Base-by-base conservation (phyloP, 2,797 vertebrate genomes). In the Eulemur coronatus region DNA sequence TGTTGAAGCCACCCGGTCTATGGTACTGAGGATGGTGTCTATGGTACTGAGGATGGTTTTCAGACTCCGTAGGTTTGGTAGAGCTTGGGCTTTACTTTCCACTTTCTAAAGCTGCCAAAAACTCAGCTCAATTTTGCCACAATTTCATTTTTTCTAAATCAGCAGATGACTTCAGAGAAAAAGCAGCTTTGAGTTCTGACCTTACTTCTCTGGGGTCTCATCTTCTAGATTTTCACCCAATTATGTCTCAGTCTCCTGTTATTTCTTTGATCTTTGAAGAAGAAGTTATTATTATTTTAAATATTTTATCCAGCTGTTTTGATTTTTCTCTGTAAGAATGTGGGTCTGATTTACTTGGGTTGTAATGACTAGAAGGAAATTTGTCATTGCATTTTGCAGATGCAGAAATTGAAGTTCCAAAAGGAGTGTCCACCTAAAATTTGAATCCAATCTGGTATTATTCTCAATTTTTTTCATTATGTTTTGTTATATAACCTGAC, bases 231-330 rank as follows among this genome's bases (percentile, higher is more conserved):
- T 96, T 87, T 76, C 33, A 18, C 12, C 22, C 43, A 95, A 6
- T 75, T 89, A 95, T 94, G 95, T 20, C 6, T 82, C 41, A 73
- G 1, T 70, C 89, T 78, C 30, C 85, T 69, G 8, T 46, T 86
- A 73, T 80, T 24, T 92, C 30, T 86, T 86, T 85, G 38, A 82
- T 94, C 55, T 86, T 95, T 80, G 69, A 52, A 72, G 79, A 85
- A 79, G 5, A 41, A 84, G 50, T 48, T 79, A 43, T 46, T n/a
- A 30, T 89, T 72, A 75, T 46, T 94, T 78, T 78, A 73, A 87
- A 61, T 72, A 73, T 57, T 94, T 96, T 94, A 18, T 72, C 2
- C 5, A 33, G 10, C 20, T 87, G 0, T 69, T 94, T 87, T 55
- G 15, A n/a, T 93, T 89, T 6, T 95, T 93, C 80, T 88, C 17